Evolutionary conservation across 2,113 vertebrate species (phyloP).

Genomic region (Pogonocichla stellata): DNA sequence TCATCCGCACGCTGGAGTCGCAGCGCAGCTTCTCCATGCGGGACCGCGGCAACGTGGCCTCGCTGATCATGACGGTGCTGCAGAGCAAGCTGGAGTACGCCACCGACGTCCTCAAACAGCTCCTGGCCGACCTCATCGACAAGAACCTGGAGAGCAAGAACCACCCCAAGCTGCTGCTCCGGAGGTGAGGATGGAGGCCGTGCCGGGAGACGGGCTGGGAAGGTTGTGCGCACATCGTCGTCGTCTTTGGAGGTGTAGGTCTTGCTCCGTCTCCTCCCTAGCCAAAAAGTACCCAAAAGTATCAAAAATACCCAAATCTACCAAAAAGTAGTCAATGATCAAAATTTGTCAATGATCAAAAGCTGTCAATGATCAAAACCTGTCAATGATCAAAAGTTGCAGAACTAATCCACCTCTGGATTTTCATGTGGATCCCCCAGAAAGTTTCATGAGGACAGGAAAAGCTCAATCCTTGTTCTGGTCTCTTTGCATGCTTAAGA

Average conservation of each 20-base stretch:
- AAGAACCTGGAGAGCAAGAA: constrained; percentile 99
- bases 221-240: fast-evolving
- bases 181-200: constrained; percentile 77
- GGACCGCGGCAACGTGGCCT: constrained; percentile 95
- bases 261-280: neutral
- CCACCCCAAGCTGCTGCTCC: constrained; percentile 93
- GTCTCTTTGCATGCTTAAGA: neutral
- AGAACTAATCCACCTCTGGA: neutral
- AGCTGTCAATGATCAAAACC: too few relatives aligned
- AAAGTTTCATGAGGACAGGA: neutral
- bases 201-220: neutral
- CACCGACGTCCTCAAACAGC: constrained; percentile 95
- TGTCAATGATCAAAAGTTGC: neutral
- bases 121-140: constrained; percentile 96
- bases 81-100: constrained; percentile 97
- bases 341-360: too few relatives aligned
- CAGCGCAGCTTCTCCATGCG: constrained; percentile 98
- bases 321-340: too few relatives aligned
- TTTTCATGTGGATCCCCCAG: neutral
- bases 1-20: constrained; percentile 94
- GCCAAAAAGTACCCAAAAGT: neutral
- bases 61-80: constrained; percentile 94
- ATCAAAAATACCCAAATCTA: too few relatives aligned
- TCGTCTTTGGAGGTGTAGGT: neutral
- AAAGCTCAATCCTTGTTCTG: neutral